phyloP scores from a whole-genome alignment of 2,113 vertebrate species.

The Lagopus leucura region DNA sequence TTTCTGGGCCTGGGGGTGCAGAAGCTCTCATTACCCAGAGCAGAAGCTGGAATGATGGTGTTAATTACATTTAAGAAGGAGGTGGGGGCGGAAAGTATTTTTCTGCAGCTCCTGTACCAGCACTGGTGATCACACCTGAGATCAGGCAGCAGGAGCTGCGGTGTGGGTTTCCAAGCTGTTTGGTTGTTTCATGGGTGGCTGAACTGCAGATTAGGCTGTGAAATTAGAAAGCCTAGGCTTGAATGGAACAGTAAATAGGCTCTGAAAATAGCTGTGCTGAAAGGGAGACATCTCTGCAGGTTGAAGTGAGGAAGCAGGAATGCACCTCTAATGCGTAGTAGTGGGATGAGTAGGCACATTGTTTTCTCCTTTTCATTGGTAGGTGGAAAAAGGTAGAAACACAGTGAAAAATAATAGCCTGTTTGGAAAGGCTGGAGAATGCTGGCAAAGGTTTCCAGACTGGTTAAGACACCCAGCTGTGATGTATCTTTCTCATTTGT shows the following conservation, averaged over 20 bases:
- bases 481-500: neutral
- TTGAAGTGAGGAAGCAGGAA: neutral
- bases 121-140: neutral
- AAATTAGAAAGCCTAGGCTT: slow-evolving; percentile 33
- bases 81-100: neutral
- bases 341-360: neutral
- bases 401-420: neutral
- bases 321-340: neutral
- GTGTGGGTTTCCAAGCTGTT: neutral
- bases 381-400: neutral
- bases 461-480: neutral
- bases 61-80: neutral
- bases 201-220: slow-evolving; percentile 31
- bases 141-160: neutral
- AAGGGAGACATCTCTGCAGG: neutral
- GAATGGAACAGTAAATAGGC: slow-evolving; percentile 23
- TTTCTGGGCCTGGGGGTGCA: neutral
- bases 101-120: neutral
- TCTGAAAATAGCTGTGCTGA: slow-evolving; percentile 15
- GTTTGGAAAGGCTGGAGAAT: neutral
- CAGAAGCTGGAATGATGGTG: neutral
- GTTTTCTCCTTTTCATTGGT: neutral
- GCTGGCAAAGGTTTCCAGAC: neutral
- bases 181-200: slow-evolving; percentile 53
- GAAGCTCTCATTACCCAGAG: neutral